These are phyloP conservation scores for mouse (Mus musculus) DNA, from an alignment of 2,113 vertebrate species.

Conservation along the genomic window GRCm39 chr9:73519501-73520000, in stretches of 20 bases:
- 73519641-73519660: background rate
- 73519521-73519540: background rate
- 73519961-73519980: background rate
- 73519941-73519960: background rate
- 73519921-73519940: background rate
- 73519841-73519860: background rate
- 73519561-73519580: background rate
- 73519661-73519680: background rate
- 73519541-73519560: background rate
- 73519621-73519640: background rate
- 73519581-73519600: background rate
- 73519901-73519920: background rate
- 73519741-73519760: background rate
- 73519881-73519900: background rate
- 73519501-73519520: background rate
- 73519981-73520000: background rate
- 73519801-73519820: background rate
- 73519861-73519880: background rate
- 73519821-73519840: background rate
- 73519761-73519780: background rate
- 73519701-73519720: background rate
- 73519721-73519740: background rate
- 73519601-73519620: background rate
- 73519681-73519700: background rate
- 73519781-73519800: background rate